A percentile compares a stretch with the other conserved stretches of the same genome.
Conservation (phyloP, 2,113 vertebrate genomes). For the Callipepla squamata region DNA sequence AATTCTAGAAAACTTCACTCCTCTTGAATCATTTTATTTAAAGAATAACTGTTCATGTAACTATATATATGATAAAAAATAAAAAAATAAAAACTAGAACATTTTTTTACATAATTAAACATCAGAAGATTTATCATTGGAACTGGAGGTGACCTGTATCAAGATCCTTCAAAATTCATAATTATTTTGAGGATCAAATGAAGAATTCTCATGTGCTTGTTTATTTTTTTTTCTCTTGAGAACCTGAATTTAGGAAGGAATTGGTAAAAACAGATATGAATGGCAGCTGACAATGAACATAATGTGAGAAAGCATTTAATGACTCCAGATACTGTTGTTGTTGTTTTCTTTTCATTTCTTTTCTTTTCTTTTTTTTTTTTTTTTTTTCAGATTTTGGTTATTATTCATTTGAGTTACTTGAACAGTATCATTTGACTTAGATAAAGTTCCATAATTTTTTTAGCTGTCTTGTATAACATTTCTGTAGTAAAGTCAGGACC, state of each 20-base stretch:
- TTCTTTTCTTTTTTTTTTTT: background rate
- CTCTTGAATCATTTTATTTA: background rate
- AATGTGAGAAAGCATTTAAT: background rate
- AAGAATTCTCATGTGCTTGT: background rate
- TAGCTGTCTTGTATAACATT: background rate
- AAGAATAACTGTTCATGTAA: background rate
- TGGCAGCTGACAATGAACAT: background rate
- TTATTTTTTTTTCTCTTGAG: background rate
- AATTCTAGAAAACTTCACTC: background rate
- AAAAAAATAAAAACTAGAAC: background rate
- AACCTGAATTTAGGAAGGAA: background rate
- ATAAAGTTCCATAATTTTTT: background rate
- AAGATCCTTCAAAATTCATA: background rate
- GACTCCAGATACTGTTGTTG: background rate
- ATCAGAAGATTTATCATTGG: background rate
- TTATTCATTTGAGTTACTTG: background rate
- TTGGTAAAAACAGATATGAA: background rate
- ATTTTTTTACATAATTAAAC: background rate
- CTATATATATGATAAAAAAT: background rate
- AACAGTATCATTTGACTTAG: accelerated
- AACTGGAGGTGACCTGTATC: background rate
- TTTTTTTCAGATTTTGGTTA: background rate
- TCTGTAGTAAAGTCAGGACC: background rate
- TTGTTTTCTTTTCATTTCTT: background rate
- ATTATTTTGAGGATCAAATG: background rate